A percentile compares a stretch with the other conserved stretches of the same genome.
Evolutionary conservation across 2,797 vertebrate genomes (phyloP).

Genomic region (Enteromius paludinosus): DNA sequence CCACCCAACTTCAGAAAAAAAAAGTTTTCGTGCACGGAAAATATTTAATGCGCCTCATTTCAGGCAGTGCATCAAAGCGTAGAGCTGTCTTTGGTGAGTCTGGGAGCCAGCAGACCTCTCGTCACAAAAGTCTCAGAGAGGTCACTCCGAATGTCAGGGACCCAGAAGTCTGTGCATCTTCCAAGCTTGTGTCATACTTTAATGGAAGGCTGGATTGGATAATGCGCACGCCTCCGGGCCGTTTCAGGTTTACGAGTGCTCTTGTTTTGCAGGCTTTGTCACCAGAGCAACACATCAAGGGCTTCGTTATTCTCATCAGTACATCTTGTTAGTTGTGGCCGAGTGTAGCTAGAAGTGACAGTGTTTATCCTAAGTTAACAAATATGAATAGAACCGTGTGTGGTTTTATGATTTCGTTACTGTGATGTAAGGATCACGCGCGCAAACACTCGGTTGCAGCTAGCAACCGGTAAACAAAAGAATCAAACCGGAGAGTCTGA

Average conservation of each 20-base stretch:
- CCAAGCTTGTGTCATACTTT: conserved; percentile 55
- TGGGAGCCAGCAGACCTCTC: conserved; percentile 36
- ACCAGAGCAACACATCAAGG: conserved; percentile 58
- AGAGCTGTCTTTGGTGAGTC: conserved; percentile 35
- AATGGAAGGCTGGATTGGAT: conserved; percentile 48
- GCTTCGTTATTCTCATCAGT: conserved; percentile 31
- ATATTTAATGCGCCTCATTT: conserved; percentile 53
- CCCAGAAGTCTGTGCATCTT: conserved; percentile 27
- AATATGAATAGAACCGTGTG: conserved; percentile 52
- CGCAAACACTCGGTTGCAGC: conserved; percentile 51
- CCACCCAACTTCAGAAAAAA: conserved; percentile 38
- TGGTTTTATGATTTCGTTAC: conserved; percentile 52
- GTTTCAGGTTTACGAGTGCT: conserved; percentile 56
- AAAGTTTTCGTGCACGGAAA: conserved; percentile 44
- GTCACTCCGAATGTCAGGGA: conserved; percentile 33
- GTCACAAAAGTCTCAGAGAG: conserved; percentile 48
- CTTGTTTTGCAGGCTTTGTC: conserved; percentile 57
- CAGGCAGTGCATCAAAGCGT: conserved; percentile 53
- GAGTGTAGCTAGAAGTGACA: conserved; percentile 30
- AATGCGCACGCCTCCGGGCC: conserved; percentile 29
- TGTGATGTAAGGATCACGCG: conserved; percentile 55
- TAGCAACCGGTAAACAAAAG: conserved; percentile 65
- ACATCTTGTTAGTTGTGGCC: conserved; percentile 38
- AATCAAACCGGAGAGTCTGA: conserved; percentile 38
- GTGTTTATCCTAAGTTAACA: conserved; percentile 51